Evolutionary conservation across 2,888 invertebrate species (phyloP).

Genomic region (Adineta ricciae): DNA sequence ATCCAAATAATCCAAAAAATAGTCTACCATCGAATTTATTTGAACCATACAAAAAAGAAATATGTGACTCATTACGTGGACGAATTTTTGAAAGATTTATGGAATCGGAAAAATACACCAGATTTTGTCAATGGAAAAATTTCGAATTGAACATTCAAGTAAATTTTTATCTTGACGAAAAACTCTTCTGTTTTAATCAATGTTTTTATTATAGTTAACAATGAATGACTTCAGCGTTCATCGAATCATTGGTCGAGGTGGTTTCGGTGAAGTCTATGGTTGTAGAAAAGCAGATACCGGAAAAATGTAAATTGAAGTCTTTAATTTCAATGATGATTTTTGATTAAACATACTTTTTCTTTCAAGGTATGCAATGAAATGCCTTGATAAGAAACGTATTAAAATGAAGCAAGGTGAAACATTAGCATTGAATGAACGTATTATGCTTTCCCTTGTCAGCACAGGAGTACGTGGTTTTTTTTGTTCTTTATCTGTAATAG

Average conservation of each 20-base stretch:
- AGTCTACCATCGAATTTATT: slow-evolving; percentile 79
- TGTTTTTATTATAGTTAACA: slow-evolving; percentile 63
- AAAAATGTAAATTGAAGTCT: slow-evolving; percentile 64
- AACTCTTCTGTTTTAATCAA: too few species aligned
- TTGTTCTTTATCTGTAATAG: neutral
- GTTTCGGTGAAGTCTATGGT: slow-evolving; percentile 98
- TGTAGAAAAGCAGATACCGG: slow-evolving; percentile 98
- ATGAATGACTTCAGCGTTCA: slow-evolving; percentile 99
- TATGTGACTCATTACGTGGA: slow-evolving; percentile 88
- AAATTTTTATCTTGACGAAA: slow-evolving; percentile 35
- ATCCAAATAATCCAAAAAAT: slow-evolving; percentile 55
- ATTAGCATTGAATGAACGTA: slow-evolving; percentile 92
- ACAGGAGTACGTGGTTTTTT: slow-evolving; percentile 68
- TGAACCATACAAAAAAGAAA: slow-evolving; percentile 99
- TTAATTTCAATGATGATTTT: neutral
- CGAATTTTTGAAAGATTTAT: slow-evolving; percentile 81
- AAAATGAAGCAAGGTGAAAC: slow-evolving; percentile 99
- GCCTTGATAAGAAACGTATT: slow-evolving; percentile 97
- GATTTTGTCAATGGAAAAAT: slow-evolving; percentile 99
- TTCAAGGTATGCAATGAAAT: slow-evolving; percentile 91
- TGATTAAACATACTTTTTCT: too few species aligned
- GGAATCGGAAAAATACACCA: slow-evolving; percentile 87
- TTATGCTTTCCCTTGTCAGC: slow-evolving; percentile 96
- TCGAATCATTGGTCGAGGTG: slow-evolving; percentile 95
- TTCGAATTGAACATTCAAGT: slow-evolving; percentile 97